Evolutionary conservation across 2,113 vertebrate genomes (phyloP).

Genomic region (Cynopterus brachyotis): DNA sequence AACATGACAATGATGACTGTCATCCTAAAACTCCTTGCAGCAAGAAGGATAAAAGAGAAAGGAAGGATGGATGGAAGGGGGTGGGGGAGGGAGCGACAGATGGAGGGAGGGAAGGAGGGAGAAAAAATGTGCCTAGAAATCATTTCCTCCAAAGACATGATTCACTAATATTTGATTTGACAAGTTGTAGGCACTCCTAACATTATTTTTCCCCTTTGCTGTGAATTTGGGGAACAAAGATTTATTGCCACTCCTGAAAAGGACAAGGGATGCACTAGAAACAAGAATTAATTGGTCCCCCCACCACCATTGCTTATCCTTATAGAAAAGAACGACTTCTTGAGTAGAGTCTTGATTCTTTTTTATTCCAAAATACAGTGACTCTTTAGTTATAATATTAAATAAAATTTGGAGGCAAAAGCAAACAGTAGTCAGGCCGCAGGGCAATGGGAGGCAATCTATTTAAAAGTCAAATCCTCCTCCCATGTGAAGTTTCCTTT

Average conservation of each 20-base stretch:
- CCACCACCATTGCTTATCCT: neutral
- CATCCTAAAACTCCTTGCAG: neutral
- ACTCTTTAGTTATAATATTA: neutral
- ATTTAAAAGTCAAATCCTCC: slow-evolving; percentile 41
- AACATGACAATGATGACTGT: neutral
- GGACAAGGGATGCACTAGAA: neutral
- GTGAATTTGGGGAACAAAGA: slow-evolving; percentile 36
- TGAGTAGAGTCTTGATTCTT: slow-evolving; percentile 12
- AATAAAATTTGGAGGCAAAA: slow-evolving; percentile 9
- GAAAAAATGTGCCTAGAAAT: neutral
- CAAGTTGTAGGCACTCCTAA: slow-evolving; percentile 31
- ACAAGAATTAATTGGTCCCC: slow-evolving; percentile 21
- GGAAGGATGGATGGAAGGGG: no score
- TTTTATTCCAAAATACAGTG: neutral
- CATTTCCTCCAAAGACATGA: neutral
- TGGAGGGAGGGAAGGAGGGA: neutral
- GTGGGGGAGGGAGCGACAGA: fast-evolving
- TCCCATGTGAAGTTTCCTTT: neutral
- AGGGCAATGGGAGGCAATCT: neutral
- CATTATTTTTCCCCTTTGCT: slow-evolving; percentile 32
- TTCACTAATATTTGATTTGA: slow-evolving; percentile 51
- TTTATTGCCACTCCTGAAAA: slow-evolving; percentile 35
- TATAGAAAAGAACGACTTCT: neutral
- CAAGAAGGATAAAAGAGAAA: neutral
- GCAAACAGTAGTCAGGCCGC: neutral